A percentile compares a stretch with the other conserved stretches of the same genome.
phyloP scores from a whole-genome alignment of 2,113 vertebrate genomes.

The Aleadryas rufinucha region DNA sequence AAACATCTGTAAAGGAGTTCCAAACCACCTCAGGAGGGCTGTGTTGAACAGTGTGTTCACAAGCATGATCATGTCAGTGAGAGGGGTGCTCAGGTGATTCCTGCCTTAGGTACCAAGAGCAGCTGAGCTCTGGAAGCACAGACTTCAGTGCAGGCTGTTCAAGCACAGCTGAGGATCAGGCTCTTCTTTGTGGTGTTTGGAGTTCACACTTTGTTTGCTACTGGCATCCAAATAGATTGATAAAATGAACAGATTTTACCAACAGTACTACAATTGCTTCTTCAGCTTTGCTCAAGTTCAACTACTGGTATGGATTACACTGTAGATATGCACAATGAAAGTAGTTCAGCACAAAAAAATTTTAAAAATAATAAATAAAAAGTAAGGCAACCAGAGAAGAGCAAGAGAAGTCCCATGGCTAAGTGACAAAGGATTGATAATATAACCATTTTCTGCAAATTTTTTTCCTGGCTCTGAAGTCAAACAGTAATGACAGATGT shows the following conservation, averaged over 20 bases:
- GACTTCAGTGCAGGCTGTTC: background rate
- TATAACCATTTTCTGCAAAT: background rate
- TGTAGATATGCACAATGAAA: background rate
- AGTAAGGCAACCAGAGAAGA: background rate
- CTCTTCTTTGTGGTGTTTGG: background rate
- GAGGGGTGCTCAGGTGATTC: background rate
- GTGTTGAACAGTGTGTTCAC: background rate
- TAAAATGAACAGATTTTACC: background rate
- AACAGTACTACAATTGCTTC: background rate
- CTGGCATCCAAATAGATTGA: background rate
- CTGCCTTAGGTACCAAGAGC: background rate
- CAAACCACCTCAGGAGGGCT: background rate
- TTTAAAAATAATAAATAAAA: background rate
- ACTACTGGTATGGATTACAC: background rate
- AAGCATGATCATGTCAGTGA: background rate
- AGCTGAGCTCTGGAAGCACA: background rate
- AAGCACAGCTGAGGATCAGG: background rate
- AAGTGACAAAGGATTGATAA: background rate
- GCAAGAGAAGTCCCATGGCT: background rate
- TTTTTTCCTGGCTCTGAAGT: background rate
- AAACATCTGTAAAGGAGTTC: background rate
- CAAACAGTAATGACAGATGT: background rate
- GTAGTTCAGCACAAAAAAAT: background rate
- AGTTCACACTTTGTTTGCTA: background rate
- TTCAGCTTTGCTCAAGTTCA: background rate